Conservation (phyloP, 2,113 vertebrate species). For the Aegithalos caudatus region DNA sequence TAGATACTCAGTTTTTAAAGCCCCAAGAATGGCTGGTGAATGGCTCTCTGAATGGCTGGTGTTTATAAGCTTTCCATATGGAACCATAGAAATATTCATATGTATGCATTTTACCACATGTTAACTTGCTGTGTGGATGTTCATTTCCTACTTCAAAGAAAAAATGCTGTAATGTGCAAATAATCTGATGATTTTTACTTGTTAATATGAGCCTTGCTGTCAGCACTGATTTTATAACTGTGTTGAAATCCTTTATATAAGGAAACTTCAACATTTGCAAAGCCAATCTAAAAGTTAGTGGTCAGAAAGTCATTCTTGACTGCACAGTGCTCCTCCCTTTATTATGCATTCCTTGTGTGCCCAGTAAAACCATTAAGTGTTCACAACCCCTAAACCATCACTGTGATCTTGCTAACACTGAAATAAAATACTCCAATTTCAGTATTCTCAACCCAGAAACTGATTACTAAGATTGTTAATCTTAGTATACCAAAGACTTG, state of each 20-base stretch:
- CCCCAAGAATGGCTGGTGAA: too few species aligned
- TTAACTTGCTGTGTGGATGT: not conserved
- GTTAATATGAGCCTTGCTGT: not conserved
- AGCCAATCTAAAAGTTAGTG: not conserved
- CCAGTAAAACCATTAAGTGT: not conserved
- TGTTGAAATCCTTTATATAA: not conserved
- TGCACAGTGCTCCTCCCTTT: not conserved
- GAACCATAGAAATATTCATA: not conserved
- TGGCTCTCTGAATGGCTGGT: not conserved
- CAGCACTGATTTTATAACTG: not conserved
- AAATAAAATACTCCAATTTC: not conserved
- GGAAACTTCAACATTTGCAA: not conserved
- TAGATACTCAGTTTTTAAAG: not conserved
- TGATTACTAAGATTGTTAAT: not conserved
- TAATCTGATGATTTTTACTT: not conserved
- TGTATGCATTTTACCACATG: not conserved
- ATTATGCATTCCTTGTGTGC: not conserved
- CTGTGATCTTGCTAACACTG: not conserved
- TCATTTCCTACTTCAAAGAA: not conserved
- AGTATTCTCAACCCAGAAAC: not conserved
- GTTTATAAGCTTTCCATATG: not conserved
- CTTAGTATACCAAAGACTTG: not conserved
- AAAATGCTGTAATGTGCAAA: not conserved
- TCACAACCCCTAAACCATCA: not conserved
- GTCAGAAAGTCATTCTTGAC: not conserved